Conservation (phyloP, 2,113 vertebrate genomes). For the Gymnocephalus cernua region DNA sequence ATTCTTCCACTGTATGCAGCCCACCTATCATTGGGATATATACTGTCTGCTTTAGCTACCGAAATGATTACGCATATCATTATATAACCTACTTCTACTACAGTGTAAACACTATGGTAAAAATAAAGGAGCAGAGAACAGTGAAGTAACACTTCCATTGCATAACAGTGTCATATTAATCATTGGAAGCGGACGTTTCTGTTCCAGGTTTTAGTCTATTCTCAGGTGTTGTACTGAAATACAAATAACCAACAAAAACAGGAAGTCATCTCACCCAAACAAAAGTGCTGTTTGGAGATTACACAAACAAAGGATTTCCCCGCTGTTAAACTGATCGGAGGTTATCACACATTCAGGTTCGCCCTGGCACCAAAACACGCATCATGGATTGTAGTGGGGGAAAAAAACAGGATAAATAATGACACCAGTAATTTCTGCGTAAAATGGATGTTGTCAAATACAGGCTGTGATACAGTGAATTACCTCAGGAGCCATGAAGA, state of each 20-base stretch:
- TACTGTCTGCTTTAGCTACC: not conserved
- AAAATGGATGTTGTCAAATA: not conserved
- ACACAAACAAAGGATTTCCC: slow-evolving; percentile 20
- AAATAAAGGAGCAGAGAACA: slow-evolving; percentile 52
- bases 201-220: slow-evolving; percentile 15
- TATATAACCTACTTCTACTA: slow-evolving; percentile 53
- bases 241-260: slow-evolving; percentile 19
- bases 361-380: rapidly evolving
- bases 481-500: slow-evolving; percentile 1
- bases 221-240: slow-evolving; percentile 29
- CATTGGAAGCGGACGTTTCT: not conserved
- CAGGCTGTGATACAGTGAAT: not conserved
- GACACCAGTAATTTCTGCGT: not conserved
- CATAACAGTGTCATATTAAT: slow-evolving; percentile 26
- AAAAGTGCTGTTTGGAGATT: slow-evolving; percentile 14
- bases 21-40: not conserved
- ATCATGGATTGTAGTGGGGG: not conserved
- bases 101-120: slow-evolving; percentile 56
- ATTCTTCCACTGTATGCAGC: slow-evolving; percentile 1
- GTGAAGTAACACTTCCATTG: slow-evolving; percentile 48
- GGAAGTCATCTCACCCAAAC: slow-evolving; percentile 32
- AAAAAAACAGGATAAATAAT: not conserved
- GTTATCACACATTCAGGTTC: not conserved
- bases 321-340: not conserved
- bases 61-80: slow-evolving; percentile 29